Evolutionary conservation across 1,140 invertebrate genomes (phyloP).

Genomic region (Drosophila jambulina): DNA sequence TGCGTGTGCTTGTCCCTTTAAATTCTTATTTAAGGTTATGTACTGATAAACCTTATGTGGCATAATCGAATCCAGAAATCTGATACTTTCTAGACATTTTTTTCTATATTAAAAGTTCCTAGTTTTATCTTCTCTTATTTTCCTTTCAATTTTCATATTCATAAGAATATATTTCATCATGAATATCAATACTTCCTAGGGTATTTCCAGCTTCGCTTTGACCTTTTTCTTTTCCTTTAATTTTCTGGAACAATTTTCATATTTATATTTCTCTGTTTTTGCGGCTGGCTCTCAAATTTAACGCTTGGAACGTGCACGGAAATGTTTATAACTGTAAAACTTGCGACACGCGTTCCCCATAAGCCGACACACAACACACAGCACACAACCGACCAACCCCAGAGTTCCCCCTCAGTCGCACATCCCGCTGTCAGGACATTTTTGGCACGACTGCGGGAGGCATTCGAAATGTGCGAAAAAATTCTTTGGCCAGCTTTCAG

Average conservation of each 20-base stretch:
- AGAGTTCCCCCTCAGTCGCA: background rate
- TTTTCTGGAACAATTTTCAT: slow-evolving; percentile 21
- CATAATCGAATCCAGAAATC: too few relatives aligned
- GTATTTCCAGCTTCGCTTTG: background rate
- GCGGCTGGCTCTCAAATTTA: slow-evolving; percentile 52
- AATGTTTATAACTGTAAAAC: slow-evolving; percentile 75
- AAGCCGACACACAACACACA: slow-evolving; percentile 40
- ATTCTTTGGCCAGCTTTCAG: slow-evolving; percentile 35
- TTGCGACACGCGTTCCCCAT: slow-evolving; percentile 68
- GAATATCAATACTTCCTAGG: background rate
- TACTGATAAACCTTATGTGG: too few relatives aligned
- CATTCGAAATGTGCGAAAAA: slow-evolving; percentile 65
- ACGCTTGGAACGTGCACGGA: slow-evolving; percentile 69
- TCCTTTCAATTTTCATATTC: too few relatives aligned
- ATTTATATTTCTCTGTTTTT: slow-evolving; percentile 24
- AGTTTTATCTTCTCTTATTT: too few relatives aligned
- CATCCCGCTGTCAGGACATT: slow-evolving; percentile 60
- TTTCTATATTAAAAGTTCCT: background rate
- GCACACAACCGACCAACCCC: slow-evolving; percentile 2
- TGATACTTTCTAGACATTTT: too few relatives aligned
- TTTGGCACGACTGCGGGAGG: slow-evolving; percentile 64
- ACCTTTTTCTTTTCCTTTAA: background rate
- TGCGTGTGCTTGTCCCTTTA: too few relatives aligned
- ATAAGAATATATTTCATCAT: background rate
- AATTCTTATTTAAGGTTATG: too few relatives aligned